Evolutionary conservation across 2,113 vertebrate species (phyloP).

Genomic region (Ammodytes marinus): DNA sequence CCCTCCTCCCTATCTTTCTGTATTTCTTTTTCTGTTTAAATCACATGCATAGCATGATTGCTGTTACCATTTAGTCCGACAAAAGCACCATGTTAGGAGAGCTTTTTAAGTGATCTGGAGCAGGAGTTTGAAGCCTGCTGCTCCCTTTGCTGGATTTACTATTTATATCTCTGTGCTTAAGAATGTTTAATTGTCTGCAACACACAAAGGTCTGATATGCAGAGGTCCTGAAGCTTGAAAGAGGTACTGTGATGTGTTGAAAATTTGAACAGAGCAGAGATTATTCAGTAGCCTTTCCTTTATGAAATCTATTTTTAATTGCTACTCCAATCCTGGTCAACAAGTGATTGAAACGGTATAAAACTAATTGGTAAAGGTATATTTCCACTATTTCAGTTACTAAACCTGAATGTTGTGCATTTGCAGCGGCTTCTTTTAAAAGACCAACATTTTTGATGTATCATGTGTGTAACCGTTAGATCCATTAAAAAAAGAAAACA

Average conservation of each 20-base stretch:
- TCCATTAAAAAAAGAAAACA: background rate
- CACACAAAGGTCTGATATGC: slow-evolving; percentile 21
- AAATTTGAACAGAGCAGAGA: background rate
- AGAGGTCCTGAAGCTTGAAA: slow-evolving; percentile 10
- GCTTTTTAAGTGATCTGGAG: slow-evolving; percentile 31
- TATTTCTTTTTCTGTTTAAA: slow-evolving; percentile 8
- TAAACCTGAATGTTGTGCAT: slow-evolving; percentile 1
- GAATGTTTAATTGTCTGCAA: slow-evolving; percentile 45
- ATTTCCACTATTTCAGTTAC: background rate
- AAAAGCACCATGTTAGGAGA: slow-evolving; percentile 38
- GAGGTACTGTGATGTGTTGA: background rate
- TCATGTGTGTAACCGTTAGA: background rate
- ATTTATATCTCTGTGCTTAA: slow-evolving; percentile 46
- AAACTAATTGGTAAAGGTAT: background rate
- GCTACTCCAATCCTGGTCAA: background rate
- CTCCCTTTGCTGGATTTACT: slow-evolving; percentile 29
- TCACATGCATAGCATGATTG: slow-evolving; percentile 2
- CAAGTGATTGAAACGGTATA: background rate
- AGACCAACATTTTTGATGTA: background rate
- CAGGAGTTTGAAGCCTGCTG: slow-evolving; percentile 15
- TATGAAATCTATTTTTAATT: background rate
- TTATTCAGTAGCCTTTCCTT: background rate
- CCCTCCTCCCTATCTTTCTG: background rate
- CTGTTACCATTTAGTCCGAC: background rate
- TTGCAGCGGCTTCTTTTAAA: background rate